Evolutionary conservation across 2,113 vertebrate species (phyloP).

Genomic region (Thamnaconus septentrionalis): DNA sequence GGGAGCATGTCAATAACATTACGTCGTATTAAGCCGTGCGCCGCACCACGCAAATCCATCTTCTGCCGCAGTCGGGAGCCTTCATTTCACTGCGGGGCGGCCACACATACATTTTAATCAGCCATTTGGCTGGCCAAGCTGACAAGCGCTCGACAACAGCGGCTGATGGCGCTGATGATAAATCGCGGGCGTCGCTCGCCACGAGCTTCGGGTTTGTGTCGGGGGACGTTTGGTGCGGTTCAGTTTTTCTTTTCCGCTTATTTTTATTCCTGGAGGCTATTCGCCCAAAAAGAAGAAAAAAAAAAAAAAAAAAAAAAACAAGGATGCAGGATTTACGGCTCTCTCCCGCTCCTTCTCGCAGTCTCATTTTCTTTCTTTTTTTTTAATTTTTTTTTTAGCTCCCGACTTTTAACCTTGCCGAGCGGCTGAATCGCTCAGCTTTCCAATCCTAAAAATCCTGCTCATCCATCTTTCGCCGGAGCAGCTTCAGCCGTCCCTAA

Average conservation of each 20-base stretch:
- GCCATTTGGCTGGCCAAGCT: slow-evolving; percentile 65
- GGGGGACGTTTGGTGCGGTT: slow-evolving; percentile 32
- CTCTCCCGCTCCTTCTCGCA: no score
- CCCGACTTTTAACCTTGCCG: no score
- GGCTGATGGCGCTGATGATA: slow-evolving; percentile 69
- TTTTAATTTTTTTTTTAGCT: no score
- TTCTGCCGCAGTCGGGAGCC: slow-evolving; percentile 53
- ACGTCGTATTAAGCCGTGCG: slow-evolving; percentile 60
- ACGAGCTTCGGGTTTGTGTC: slow-evolving; percentile 51
- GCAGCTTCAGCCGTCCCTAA: no score
- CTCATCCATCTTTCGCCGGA: no score
- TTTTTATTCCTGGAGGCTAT: slow-evolving; percentile 25
- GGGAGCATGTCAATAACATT: slow-evolving; percentile 73
- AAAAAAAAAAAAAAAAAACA: no score
- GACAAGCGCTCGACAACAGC: slow-evolving; percentile 67
- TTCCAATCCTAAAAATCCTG: no score
- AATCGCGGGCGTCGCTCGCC: slow-evolving; percentile 48
- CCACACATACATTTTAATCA: slow-evolving; percentile 78
- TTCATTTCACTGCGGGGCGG: slow-evolving; percentile 70
- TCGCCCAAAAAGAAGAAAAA: neutral
- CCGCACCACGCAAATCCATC: slow-evolving; percentile 64
- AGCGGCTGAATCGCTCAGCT: no score
- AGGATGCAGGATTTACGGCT: no score
- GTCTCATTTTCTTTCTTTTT: no score
- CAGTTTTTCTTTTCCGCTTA: slow-evolving; percentile 43